A percentile compares a stretch with the other conserved stretches of the same genome.
Conservation (phyloP, 2,113 vertebrate species). For the Erythrolamprus reginae region DNA sequence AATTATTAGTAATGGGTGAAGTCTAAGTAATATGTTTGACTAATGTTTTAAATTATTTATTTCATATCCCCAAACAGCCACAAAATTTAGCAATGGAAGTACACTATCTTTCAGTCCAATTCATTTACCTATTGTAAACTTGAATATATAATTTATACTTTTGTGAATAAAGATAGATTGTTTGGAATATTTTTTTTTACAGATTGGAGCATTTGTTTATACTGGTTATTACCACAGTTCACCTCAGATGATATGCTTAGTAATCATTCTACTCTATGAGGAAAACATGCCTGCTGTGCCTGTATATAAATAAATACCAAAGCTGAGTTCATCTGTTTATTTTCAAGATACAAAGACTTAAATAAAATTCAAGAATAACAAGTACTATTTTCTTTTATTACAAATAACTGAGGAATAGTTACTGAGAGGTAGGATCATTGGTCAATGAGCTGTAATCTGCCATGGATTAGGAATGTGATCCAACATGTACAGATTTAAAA, state of each 20-base stretch:
- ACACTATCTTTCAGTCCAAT: not conserved
- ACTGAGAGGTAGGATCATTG: not conserved
- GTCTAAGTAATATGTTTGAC: not conserved
- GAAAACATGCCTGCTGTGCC: not conserved
- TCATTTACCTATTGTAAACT: not conserved
- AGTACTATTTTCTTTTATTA: not conserved
- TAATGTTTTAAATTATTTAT: not conserved
- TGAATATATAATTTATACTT: not conserved
- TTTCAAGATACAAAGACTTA: not conserved
- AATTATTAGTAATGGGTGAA: not conserved
- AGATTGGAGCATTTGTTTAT: not conserved
- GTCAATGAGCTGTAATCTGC: not conserved
- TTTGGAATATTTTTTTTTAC: not conserved
- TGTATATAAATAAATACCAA: not conserved
- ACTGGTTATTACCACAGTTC: not conserved
- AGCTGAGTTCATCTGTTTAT: not conserved
- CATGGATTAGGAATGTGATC: not conserved
- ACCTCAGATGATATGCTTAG: slow-evolving; percentile 10
- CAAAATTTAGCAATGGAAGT: not conserved
- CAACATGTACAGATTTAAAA: not conserved
- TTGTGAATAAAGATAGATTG: not conserved
- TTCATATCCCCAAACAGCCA: not conserved
- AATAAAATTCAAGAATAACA: not conserved
- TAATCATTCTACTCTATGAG: not conserved
- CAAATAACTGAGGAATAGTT: not conserved